phyloP scores from a whole-genome alignment of 2,797 vertebrate species.

The Coregonus sp. region DNA sequence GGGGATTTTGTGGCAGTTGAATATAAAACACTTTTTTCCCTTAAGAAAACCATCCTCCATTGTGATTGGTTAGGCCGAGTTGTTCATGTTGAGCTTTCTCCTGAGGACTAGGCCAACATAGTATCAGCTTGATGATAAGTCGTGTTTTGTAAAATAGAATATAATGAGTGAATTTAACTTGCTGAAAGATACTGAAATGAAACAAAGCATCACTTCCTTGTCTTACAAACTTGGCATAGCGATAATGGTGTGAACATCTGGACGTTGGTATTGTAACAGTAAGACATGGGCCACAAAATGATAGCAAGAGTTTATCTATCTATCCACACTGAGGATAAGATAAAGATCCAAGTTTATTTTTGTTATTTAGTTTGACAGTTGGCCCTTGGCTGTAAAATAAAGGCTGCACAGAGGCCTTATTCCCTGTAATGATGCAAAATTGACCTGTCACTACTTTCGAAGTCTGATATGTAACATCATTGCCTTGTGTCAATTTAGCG shows the following conservation, averaged over 20 bases:
- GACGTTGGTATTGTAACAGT: background rate
- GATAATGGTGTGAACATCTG: background rate
- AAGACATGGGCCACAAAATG: background rate
- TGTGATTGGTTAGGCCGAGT: too few species aligned
- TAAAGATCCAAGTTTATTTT: constrained; percentile 48
- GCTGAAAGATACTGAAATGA: too few species aligned
- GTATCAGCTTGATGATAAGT: too few species aligned
- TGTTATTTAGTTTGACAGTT: constrained; percentile 62
- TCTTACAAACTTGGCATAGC: too few species aligned
- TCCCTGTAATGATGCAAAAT: constrained; percentile 67
- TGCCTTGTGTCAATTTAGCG: constrained; percentile 53
- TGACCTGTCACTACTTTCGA: constrained; percentile 71
- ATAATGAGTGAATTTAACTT: too few species aligned
- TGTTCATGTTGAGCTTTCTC: too few species aligned
- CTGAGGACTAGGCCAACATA: too few species aligned
- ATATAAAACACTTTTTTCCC: too few species aligned
- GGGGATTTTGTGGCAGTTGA: too few species aligned
- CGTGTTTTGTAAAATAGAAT: too few species aligned
- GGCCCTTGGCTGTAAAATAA: constrained; percentile 49
- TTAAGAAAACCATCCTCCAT: too few species aligned
- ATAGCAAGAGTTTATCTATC: background rate
- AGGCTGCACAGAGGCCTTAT: constrained; percentile 39
- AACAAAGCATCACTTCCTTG: too few species aligned
- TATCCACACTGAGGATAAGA: constrained; percentile 37
- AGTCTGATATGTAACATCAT: constrained; percentile 68